Evolutionary conservation across 2,113 vertebrate genomes (phyloP), one percentile per base, ranked within the genome.

Genomic region (Naja naja): DNA sequence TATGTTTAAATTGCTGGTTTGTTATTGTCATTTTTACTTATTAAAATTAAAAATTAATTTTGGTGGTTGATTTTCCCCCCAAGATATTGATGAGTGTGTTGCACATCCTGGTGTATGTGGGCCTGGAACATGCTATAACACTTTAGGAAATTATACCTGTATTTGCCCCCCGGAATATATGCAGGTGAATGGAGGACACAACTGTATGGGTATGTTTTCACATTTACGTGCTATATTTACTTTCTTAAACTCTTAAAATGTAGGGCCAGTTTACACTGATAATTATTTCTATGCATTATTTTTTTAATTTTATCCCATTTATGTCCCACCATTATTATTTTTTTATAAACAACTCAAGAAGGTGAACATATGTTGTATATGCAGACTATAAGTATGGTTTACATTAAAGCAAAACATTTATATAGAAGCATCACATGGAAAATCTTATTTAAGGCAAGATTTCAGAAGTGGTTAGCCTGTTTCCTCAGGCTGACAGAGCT

Each of bases 61-160:
- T 91, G 89, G 94, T 0, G 0, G 34, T 94, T 94, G 55, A 0
- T 92, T 0, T 43, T 91, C 27, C 34, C 7, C 34, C 5, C 0
- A 49, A 98, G 98, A 98, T 96, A 98, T 98, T 89, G 98, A 98
- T 43, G 98, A 98, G 58, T 98, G 98, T 95, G 97, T 98, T 92
- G 94, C 95, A 81, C 97, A 97, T 93, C 97, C 97, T 91, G 97
- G 97, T 58, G 98, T 98, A 12, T 98, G 98, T 94, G 98, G 98
- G 52, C 98, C 98, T 81, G 98, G 98, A 1, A 98, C 98, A 69
- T 99, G 98, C 95, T 99, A 98, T 93, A 99, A 98, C 96, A 98
- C 98, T 1, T 95, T 99, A 95, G 98, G 98, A 23, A 99, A 98
- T 95, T 98, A 98, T 92, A 98, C 98, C 6, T 98, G 98, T 94